Evolutionary conservation across 2,113 vertebrate genomes (phyloP).

Genomic region (Leucosticte australis): DNA sequence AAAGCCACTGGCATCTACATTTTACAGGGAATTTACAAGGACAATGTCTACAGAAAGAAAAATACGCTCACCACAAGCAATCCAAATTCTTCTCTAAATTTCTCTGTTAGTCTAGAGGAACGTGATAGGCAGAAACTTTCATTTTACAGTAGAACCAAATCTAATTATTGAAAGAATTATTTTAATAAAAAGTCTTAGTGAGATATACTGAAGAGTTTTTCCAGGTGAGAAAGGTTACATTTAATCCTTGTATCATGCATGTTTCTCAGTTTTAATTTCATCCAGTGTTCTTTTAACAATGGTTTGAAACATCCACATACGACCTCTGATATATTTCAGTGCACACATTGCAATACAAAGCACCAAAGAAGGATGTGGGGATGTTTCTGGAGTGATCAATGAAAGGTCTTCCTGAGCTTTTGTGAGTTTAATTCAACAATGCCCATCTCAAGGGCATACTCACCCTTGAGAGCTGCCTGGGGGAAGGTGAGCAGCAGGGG

Average conservation of each 20-base stretch:
- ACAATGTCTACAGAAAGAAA: background rate
- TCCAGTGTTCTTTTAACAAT: background rate
- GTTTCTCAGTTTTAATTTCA: background rate
- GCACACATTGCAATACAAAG: background rate
- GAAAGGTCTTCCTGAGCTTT: background rate
- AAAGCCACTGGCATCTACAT: background rate
- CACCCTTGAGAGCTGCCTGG: background rate
- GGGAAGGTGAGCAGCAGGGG: background rate
- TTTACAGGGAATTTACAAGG: background rate
- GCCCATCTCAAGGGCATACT: background rate
- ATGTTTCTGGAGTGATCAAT: background rate
- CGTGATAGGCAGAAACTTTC: background rate
- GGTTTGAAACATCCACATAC: background rate
- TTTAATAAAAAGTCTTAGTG: conserved; percentile 1
- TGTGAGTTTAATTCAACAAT: background rate
- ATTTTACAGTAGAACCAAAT: background rate
- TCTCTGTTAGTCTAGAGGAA: background rate
- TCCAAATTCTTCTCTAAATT: background rate
- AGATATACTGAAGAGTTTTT: background rate
- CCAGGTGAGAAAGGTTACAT: background rate
- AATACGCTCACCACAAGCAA: background rate
- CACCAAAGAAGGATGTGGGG: background rate
- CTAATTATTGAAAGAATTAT: background rate
- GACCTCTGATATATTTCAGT: background rate
- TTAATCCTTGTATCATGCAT: background rate